Evolutionary conservation across 2,113 vertebrate species (phyloP).

Genomic region (Rhineura floridana): DNA sequence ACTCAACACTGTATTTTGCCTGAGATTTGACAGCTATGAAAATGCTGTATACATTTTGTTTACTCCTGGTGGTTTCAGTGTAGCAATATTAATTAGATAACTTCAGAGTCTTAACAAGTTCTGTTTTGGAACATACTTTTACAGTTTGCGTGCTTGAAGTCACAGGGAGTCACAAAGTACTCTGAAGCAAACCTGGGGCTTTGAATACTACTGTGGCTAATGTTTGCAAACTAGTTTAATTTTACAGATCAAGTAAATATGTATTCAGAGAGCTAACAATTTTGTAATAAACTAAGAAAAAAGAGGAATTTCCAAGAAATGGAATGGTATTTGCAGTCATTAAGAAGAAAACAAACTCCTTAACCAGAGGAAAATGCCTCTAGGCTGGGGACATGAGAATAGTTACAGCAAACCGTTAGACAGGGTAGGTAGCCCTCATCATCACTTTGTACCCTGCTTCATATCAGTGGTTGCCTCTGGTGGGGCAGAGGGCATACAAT

Average conservation of each 20-base stretch:
- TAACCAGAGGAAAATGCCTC: conserved; percentile 18
- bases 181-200: conserved; percentile 3
- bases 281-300: conserved; percentile 37
- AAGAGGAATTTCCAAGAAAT: conserved; percentile 25
- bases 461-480: too few species aligned
- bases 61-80: conserved; percentile 38
- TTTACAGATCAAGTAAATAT: conserved; percentile 26
- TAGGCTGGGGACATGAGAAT: not conserved
- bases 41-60: conserved; percentile 41
- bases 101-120: conserved; percentile 7
- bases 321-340: conserved; percentile 13
- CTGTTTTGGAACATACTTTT: conserved; percentile 37
- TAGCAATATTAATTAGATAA: conserved; percentile 25
- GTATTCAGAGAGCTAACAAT: not conserved
- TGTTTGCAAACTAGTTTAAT: not conserved
- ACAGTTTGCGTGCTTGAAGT: conserved; percentile 41
- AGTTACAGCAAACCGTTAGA: not conserved
- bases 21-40: conserved; percentile 45
- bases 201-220: conserved; percentile 35
- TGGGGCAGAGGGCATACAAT: not conserved
- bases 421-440: not conserved
- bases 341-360: not conserved
- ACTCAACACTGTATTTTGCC: conserved; percentile 34
- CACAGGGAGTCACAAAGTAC: conserved; percentile 34
- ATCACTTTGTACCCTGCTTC: not conserved